Evolutionary conservation across 2,113 vertebrate genomes (phyloP).

Genomic region (Petroica traversi): DNA sequence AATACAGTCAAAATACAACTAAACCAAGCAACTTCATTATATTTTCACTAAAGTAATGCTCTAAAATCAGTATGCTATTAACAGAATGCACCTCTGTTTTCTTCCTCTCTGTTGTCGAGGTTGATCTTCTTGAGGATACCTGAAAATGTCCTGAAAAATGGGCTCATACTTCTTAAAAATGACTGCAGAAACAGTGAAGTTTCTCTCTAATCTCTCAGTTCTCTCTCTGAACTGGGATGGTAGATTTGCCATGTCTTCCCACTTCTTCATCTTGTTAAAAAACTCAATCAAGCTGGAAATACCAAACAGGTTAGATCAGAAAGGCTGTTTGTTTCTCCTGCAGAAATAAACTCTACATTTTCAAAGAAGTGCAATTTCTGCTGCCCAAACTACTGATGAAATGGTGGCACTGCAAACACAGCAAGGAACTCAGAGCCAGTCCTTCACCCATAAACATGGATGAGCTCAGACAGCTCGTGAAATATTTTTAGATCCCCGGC

Average conservation of each 20-base stretch:
- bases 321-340: accelerated
- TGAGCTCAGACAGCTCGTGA: not conserved
- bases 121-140: constrained; percentile 85
- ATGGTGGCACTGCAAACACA: not conserved
- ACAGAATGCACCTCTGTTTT: constrained; percentile 84
- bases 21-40: accelerated
- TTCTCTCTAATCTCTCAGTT: constrained; percentile 89
- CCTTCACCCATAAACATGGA: not conserved
- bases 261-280: constrained; percentile 97
- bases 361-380: not conserved
- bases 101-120: constrained; percentile 87
- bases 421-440: not conserved
- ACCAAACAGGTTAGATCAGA: not conserved
- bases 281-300: constrained; percentile 89
- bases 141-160: constrained; percentile 92
- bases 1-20: not conserved
- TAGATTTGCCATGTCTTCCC: constrained; percentile 93
- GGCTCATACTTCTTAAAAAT: constrained; percentile 96
- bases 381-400: not conserved
- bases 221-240: constrained; percentile 86
- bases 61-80: not conserved
- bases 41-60: not conserved
- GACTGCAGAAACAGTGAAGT: constrained; percentile 92
- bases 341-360: not conserved
- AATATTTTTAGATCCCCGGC: not conserved